Evolutionary conservation across 2,888 invertebrate species (phyloP), one percentile per base, ranked within the genome.

Genomic region (Tenthredo mesomela): DNA sequence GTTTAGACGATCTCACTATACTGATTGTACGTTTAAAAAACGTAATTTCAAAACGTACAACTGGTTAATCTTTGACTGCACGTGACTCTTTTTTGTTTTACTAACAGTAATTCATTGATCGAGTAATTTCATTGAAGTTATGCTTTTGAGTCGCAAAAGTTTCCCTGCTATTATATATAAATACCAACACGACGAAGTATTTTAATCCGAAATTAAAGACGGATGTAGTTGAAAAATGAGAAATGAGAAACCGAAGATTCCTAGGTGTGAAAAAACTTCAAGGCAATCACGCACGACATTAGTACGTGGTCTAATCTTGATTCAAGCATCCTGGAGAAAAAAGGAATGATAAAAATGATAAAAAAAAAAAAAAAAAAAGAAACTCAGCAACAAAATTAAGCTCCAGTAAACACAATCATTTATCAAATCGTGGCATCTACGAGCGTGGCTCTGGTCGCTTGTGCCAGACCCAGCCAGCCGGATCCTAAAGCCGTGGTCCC

Each of bases 371-470:
- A 54, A 21, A 6, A 67, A 25, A n/a, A 54, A 50, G n/a, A 18
- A 80, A 58, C 10, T 43, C n/a, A 18, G 50, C 21, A 80, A 40
- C 50, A 80, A 80, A 80, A 80, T 80, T 80, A 80, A 40, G 61
- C 58, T 40, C 80, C 80, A 58, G 61, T 80, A 80, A 80, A 80
- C 80, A 61, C 21, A 58, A 80, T 40, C 58, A 40, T 80, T 80
- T 80, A 80, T 80, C 80, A 80, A 80, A 80, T 80, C 61, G 80
- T 61, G 80, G 80, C 58, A 61, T 80, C 80, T 80, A 80, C 40
- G 58, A 80, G 80, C 67, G 67, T 67, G 37, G 77, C 37, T 80
- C 21, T 80, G 80, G 58, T 40, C 40, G 21, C 40, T 15, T 40
- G 58, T 80, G 61, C 58, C 80, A 80, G 43, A 58, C 37, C 80